Base-by-base conservation (phyloP, 1,140 invertebrate genomes). In the Coptotermes formosanus region DNA sequence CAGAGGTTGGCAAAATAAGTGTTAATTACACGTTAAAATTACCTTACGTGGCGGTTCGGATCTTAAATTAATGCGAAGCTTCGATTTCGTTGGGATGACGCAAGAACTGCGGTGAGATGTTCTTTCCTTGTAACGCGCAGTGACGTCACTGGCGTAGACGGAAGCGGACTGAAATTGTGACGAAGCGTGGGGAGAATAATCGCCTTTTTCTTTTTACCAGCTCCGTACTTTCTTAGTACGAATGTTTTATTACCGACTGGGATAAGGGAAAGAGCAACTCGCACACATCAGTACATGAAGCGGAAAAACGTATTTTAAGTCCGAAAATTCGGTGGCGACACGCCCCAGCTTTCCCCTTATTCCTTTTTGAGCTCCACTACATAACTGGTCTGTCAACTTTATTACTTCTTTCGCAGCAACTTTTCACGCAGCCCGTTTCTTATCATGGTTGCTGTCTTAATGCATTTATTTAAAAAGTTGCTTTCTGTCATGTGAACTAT, bases 231-330 rank as follows among this genome's bases (percentile, higher is more conserved):
- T 75, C 64, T 75, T 75, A 75, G n/a, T 75, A 75, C 64, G 64
- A 75, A 75, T 75, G n/a, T 75, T 75, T 75, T 75, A 75, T 8
- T 75, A 30, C 8, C 25, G n/a, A 75, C 64, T 75, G 2, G 7
- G 64, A 30, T 12, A 23, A 23, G 7, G 0, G 25, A 12, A n/a
- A 75, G 25, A 75, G 6, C 7, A n/a, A 75, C 64, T 11, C n/a
- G 4, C 38, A 75, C 64, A 75, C n/a, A 75, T 75, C 64, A 30
- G 64, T 30, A 75, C 64, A 75, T 75, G 64, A 75, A 75, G 25
- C n/a, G 64, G 64, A 75, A 75, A 75, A 75, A 75, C n/a, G 64
- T 75, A 75, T 75, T 75, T 75, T 75, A 75, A 75, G 64, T n/a
- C 64, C n/a, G n/a, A 75, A 16, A 75, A 75, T 75, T 75, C 64